Percentiles rank a stretch among this genome's conserved stretches.
phyloP scores from a whole-genome alignment of 2,888 invertebrate species.

The Lasius fuliginosus region DNA sequence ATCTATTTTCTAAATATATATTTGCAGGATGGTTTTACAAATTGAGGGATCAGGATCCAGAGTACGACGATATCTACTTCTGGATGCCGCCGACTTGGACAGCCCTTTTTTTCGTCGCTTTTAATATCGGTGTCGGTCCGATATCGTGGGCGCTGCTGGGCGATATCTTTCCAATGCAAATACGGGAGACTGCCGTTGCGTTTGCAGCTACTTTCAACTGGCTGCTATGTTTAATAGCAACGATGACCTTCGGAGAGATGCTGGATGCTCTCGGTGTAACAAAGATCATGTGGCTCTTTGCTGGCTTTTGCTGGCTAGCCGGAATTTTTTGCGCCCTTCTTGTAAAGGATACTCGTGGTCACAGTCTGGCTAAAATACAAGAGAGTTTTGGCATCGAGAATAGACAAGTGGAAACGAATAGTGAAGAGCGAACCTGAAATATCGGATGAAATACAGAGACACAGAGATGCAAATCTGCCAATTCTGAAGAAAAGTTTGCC shows the following conservation, averaged over 20 bases:
- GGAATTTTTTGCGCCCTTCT: constrained; percentile 73
- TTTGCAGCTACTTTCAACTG: constrained; percentile 74
- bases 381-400: constrained; percentile 68
- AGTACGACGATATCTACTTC: constrained; percentile 78
- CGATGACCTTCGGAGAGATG: constrained; percentile 75
- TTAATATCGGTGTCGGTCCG: constrained; percentile 82
- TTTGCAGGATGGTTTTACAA: constrained; percentile 79
- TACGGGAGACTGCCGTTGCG: constrained; percentile 73
- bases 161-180: constrained; percentile 80
- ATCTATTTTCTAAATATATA: background rate
- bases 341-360: constrained; percentile 74
- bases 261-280: constrained; percentile 71
- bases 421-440: constrained; percentile 46
- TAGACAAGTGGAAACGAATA: background rate
- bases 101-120: constrained; percentile 76
- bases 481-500: background rate
- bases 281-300: constrained; percentile 78
- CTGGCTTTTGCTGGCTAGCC: constrained; percentile 75
- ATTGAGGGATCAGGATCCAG: constrained; percentile 75
- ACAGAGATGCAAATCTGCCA: background rate
- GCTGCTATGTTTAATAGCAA: constrained; percentile 76
- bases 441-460: background rate
- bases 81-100: constrained; percentile 81
- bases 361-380: constrained; percentile 79
- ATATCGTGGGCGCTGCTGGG: constrained; percentile 82